phyloP scores from a whole-genome alignment of 2,888 invertebrate genomes.

The Idaea aversata region DNA sequence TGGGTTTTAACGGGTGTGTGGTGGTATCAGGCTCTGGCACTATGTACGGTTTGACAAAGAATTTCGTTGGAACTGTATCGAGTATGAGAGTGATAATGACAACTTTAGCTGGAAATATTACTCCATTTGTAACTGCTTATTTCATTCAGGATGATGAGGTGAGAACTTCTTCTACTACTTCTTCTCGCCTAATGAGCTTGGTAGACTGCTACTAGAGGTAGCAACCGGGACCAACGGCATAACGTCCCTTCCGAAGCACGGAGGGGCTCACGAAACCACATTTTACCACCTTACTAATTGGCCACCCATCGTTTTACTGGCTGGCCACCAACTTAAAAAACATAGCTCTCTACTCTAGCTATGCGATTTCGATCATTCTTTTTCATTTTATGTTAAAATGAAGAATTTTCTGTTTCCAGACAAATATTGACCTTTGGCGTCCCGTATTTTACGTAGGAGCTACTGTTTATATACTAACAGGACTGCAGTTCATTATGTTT shows the following conservation, averaged over 20 bases:
- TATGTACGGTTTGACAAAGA: conserved; percentile 83
- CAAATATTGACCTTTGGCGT: conserved; percentile 83
- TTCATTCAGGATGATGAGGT: conserved; percentile 62
- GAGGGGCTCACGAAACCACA: too few relatives aligned
- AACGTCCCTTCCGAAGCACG: too few relatives aligned
- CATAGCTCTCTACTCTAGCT: too few relatives aligned
- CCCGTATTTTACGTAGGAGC: conserved; percentile 83
- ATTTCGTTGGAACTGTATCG: conserved; percentile 83
- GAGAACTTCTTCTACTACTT: conserved; percentile 21
- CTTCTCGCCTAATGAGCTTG: too few relatives aligned
- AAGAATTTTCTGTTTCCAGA: conserved; percentile 58
- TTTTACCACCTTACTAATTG: too few relatives aligned
- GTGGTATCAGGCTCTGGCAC: conserved; percentile 67
- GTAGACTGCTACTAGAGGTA: too few relatives aligned
- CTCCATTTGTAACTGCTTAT: conserved; percentile 81
- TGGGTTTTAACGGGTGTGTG: conserved; percentile 76
- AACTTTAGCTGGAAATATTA: conserved; percentile 81
- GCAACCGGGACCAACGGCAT: too few relatives aligned
- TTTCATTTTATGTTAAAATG: not conserved
- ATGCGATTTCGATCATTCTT: too few relatives aligned
- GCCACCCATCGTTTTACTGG: too few relatives aligned
- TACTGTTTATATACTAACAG: conserved; percentile 79
- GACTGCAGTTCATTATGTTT: conserved; percentile 81
- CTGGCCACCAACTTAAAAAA: too few relatives aligned
- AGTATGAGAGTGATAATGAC: conserved; percentile 81